phyloP scores from a whole-genome alignment of 2,797 vertebrate genomes.

The Eurystomus glaucurus region DNA sequence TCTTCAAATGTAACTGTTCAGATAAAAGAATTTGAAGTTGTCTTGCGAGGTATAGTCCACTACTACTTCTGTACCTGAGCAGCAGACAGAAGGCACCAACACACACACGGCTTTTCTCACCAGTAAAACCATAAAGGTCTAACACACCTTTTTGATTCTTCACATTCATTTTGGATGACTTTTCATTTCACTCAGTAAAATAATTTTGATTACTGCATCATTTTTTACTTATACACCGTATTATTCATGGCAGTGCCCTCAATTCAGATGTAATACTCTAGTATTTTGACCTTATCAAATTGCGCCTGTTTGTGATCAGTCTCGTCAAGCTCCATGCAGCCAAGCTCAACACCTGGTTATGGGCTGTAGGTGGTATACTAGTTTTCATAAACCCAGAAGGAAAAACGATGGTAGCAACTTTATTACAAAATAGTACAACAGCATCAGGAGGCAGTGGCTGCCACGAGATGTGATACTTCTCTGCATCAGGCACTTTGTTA shows the following conservation, averaged over 20 bases:
- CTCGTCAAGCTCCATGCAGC: background rate
- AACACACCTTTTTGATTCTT: background rate
- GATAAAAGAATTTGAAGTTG: background rate
- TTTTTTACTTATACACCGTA: background rate
- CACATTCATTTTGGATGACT: background rate
- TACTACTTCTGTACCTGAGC: background rate
- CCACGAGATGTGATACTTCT: background rate
- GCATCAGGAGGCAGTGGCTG: background rate
- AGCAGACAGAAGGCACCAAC: background rate
- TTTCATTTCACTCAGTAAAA: background rate
- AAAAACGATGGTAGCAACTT: background rate
- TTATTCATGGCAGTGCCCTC: background rate
- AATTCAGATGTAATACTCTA: background rate
- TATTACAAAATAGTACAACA: background rate
- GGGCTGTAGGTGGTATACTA: background rate
- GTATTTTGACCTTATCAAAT: background rate
- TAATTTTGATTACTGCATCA: background rate
- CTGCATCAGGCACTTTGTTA: fast-evolving
- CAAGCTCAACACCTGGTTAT: background rate
- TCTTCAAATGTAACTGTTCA: background rate
- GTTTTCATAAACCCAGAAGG: background rate
- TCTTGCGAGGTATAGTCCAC: background rate
- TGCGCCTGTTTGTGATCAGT: background rate
- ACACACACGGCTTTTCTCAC: background rate
- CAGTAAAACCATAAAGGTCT: background rate